Evolutionary conservation across 2,797 vertebrate species (phyloP).

Genomic region (Etheostoma nigrum): DNA sequence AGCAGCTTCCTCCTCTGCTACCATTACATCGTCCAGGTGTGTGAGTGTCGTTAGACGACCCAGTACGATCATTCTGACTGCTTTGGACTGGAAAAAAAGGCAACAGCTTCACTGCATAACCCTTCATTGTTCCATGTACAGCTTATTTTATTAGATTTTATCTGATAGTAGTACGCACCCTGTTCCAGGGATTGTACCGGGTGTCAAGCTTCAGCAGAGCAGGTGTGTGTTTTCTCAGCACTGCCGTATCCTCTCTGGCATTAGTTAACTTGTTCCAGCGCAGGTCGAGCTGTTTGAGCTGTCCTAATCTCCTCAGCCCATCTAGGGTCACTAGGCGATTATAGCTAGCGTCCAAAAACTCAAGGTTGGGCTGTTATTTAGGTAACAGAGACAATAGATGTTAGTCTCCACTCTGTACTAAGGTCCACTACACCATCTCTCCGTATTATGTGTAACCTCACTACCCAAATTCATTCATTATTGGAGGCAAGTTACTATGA

Average conservation of each 20-base stretch:
- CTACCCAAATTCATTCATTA: background rate
- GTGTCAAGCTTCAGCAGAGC: slow-evolving; percentile 83
- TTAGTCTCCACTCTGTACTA: background rate
- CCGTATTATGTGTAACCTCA: background rate
- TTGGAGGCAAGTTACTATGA: background rate
- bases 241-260: slow-evolving; percentile 78
- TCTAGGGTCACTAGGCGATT: slow-evolving; percentile 85
- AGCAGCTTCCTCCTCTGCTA: slow-evolving; percentile 84
- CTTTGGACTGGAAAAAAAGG: slow-evolving; percentile 67
- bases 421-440: background rate
- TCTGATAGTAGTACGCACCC: slow-evolving; percentile 60
- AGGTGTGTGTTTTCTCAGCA: slow-evolving; percentile 84
- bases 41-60: slow-evolving; percentile 85
- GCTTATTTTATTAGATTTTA: background rate
- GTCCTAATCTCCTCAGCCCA: slow-evolving; percentile 82
- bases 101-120: slow-evolving; percentile 2
- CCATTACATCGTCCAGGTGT: slow-evolving; percentile 79
- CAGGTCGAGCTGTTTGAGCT: slow-evolving; percentile 86
- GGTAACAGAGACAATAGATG: slow-evolving; percentile 1
- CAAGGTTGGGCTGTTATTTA: slow-evolving; percentile 82
- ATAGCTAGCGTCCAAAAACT: slow-evolving; percentile 88
- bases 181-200: slow-evolving; percentile 87
- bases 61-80: slow-evolving; percentile 80
- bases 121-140: background rate
- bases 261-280: slow-evolving; percentile 88